These are phyloP conservation scores for Temnothorax rugatulus DNA, from an alignment of 2,888 invertebrate genomes.

Conservation along the genomic window DNA sequence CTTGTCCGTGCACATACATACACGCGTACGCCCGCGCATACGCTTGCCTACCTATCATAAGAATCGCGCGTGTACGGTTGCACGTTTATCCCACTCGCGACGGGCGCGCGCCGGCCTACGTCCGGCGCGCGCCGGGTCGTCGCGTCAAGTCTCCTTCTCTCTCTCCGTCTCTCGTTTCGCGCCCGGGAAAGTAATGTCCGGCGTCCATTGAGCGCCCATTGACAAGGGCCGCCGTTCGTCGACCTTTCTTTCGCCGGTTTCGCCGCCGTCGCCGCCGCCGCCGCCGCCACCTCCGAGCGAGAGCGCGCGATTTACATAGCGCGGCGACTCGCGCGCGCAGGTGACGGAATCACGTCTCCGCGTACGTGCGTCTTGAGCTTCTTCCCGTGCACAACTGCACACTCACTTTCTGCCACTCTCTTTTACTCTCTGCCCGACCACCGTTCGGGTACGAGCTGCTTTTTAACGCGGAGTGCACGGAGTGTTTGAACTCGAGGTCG, in stretches of 20 bases:
- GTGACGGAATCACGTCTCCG: conserved; percentile 44
- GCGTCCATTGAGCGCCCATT: conserved; percentile 78
- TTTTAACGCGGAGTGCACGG: not conserved
- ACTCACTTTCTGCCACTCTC: not conserved
- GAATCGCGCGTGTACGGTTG: conserved; percentile 59
- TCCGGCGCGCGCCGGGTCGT: conserved; percentile 63
- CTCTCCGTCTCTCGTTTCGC: conserved; percentile 36
- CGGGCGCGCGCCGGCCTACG: conserved; percentile 62
- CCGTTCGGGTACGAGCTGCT: not conserved
- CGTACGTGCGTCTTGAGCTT: conserved; percentile 12
- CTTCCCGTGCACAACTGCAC: too few species aligned
- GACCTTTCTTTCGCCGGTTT: conserved; percentile 70
- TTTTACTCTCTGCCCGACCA: not conserved
- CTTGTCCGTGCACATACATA: conserved; percentile 25
- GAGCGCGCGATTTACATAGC: conserved; percentile 46
- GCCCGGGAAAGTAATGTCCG: conserved; percentile 76
- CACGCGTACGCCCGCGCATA: conserved; percentile 61
- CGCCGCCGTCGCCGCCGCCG: not conserved
- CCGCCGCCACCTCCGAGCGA: not conserved
- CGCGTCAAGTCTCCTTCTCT: conserved; percentile 18
- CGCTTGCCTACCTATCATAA: conserved; percentile 28
- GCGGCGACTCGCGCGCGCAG: conserved; percentile 27
- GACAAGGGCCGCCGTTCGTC: conserved; percentile 62
- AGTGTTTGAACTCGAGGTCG: conserved; percentile 6
- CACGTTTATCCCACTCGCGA: conserved; percentile 61